Conservation (phyloP, 2,797 vertebrate genomes). For the Lithobates sylvaticus region DNA sequence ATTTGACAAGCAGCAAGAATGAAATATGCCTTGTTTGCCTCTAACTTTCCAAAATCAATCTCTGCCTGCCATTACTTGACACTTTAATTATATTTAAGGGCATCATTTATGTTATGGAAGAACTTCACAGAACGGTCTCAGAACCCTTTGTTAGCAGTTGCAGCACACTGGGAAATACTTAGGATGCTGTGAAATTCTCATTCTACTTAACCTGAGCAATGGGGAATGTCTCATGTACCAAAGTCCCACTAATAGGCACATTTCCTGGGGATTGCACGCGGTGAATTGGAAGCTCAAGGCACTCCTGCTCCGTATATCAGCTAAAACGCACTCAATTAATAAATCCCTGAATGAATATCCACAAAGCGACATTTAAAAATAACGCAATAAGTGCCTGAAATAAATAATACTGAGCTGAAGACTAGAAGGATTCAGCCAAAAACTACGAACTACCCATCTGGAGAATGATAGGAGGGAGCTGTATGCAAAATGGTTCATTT, state of each 20-base stretch:
- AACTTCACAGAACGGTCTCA: constrained; percentile 40
- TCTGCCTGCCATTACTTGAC: constrained; percentile 10
- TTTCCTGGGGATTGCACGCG: neutral
- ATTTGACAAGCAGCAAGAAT: neutral
- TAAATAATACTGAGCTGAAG: neutral
- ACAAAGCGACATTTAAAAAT: neutral
- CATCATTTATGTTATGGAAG: constrained; percentile 35
- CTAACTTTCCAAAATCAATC: constrained; percentile 2
- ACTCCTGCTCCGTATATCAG: neutral
- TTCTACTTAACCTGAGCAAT: neutral
- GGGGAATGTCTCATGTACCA: constrained; percentile 5
- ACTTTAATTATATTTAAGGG: constrained; percentile 36
- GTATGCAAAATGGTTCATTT: too few species aligned
- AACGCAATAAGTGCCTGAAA: too few species aligned
- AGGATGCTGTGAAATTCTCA: constrained; percentile 50
- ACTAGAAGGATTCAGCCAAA: neutral
- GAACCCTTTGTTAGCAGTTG: constrained; percentile 26
- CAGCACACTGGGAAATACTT: constrained; percentile 56
- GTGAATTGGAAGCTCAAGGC: neutral
- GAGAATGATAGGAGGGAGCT: neutral
- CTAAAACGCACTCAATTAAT: neutral
- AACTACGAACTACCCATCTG: neutral
- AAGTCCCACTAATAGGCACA: constrained; percentile 8
- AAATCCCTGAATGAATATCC: neutral
- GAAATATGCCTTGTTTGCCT: neutral